Base-by-base conservation (phyloP, 2,113 vertebrate species). In the Xiphophorus couchianus region DNA sequence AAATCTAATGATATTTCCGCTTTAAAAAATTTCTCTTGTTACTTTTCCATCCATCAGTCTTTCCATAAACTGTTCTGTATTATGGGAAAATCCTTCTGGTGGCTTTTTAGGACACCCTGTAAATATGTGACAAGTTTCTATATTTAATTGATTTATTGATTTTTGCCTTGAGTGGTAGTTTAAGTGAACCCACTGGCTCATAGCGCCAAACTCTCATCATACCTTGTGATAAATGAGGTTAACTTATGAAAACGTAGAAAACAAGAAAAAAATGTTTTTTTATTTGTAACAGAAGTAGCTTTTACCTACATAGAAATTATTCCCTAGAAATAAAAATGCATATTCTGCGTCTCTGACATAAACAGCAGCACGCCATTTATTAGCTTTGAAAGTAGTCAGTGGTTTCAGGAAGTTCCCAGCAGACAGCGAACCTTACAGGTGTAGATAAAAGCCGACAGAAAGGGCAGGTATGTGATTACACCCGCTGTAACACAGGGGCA, bases 311-410 rank as follows among this genome's bases (percentile, higher is more conserved):
- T 54, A 8, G 22, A 54, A 54, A 25, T 2, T 13, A 39, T 39
- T 39, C 12, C 37, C 0, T 39, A 39, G 37, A 42, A 15, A 42
- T 13, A 42, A 42, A 42, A 42, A 15, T 42, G 14, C 14, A 42
- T 42, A 14, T 15, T 15, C 51, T 58, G 7, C 51, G 2, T 54
- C 51, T 54, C 15, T 19, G 44, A 80, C 68, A 60, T 25, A 31
- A 82, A 78, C 28, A 58, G 27, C 29, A 63, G 61, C 44, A 29
- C n/a, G 72, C 37, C 60, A 51, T 31, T 63, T 44, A 69, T 80
- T 79, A 78, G 77, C 39, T 22, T 68, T 42, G 42, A 84, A 75
- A 82, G 42, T 33, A 62, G 3, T 62, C 17, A 13, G 60, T 5
- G 1, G 30, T 42, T 44, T 3, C 62, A 60, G 66, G 42, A 84